Conservation (phyloP, 2,888 invertebrate genomes). For the Autographa pulchrina region DNA sequence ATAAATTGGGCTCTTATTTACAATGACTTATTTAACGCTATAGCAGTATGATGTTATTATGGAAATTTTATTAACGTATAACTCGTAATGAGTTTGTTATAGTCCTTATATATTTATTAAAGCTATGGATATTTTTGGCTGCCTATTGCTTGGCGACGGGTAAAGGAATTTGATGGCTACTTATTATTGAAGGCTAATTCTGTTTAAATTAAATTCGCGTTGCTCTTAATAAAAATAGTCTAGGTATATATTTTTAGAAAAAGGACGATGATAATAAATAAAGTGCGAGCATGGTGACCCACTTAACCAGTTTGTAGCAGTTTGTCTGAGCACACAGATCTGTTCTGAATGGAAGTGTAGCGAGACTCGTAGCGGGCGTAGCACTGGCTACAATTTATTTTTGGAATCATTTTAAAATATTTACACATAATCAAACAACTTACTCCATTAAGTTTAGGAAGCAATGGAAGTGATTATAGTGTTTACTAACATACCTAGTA, state of each 20-base stretch:
- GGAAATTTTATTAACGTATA: conserved; percentile 78
- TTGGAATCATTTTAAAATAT: no score
- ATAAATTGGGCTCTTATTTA: conserved; percentile 86
- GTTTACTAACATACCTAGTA: no score
- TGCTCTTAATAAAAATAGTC: not conserved
- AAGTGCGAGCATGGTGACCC: not conserved
- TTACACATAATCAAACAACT: no score
- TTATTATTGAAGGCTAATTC: not conserved
- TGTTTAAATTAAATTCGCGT: not conserved
- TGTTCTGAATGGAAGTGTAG: not conserved
- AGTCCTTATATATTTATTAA: conserved; percentile 48
- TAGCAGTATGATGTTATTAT: conserved; percentile 75
- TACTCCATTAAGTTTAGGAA: no score
- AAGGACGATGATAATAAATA: not conserved
- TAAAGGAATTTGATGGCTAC: not conserved
- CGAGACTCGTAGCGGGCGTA: not conserved
- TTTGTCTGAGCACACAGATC: conserved; percentile 2
- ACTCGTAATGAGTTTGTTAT: conserved; percentile 66
- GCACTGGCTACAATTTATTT: not conserved
- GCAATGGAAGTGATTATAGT: no score
- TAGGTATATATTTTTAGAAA: not conserved
- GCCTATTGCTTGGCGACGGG: conserved; percentile 1
- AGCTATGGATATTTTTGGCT: conserved; percentile 24
- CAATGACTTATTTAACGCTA: conserved; percentile 84
- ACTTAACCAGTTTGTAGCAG: not conserved